Conservation (phyloP, 2,888 invertebrate genomes). For the Lissocephala sabroskyi region DNA sequence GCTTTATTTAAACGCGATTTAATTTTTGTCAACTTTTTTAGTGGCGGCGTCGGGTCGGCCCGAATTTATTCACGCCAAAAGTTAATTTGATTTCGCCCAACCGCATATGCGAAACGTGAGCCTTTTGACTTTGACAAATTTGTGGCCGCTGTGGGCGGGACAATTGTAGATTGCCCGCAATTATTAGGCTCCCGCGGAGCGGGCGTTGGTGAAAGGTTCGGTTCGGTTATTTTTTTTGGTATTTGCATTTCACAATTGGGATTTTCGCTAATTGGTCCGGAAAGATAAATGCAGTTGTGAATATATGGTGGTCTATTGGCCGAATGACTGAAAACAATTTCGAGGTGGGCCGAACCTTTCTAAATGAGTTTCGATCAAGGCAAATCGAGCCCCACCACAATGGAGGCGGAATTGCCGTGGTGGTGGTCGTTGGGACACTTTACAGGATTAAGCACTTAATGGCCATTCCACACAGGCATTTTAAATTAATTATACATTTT, state of each 20-base stretch:
- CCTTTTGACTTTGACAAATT: constrained; percentile 46
- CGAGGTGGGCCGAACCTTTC: too few species aligned
- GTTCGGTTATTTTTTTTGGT: not conserved
- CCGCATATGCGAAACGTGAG: constrained; percentile 46
- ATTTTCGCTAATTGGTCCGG: constrained; percentile 1
- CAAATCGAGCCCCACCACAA: too few species aligned
- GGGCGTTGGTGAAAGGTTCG: not conserved
- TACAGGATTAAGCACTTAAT: constrained; percentile 62
- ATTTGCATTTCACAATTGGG: not conserved
- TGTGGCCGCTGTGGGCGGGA: constrained; percentile 10
- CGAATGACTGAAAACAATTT: too few species aligned
- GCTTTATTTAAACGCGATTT: constrained; percentile 7
- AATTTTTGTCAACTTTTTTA: constrained; percentile 1
- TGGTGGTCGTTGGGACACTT: constrained; percentile 31
- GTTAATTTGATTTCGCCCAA: constrained; percentile 55
- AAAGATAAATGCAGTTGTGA: not conserved
- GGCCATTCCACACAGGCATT: constrained; percentile 59
- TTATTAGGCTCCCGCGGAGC: constrained; percentile 7
- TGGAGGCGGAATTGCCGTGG: not conserved
- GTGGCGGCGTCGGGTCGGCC: not conserved
- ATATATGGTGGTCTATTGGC: too few species aligned
- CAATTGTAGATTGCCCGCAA: constrained; percentile 3
- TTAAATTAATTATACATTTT: constrained; percentile 60
- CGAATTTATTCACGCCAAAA: constrained; percentile 39
- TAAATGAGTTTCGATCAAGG: too few species aligned